A percentile compares a stretch with the other conserved stretches of the same genome.
Conservation (phyloP, 2,888 invertebrate species). For the Amblyteles armatorius region DNA sequence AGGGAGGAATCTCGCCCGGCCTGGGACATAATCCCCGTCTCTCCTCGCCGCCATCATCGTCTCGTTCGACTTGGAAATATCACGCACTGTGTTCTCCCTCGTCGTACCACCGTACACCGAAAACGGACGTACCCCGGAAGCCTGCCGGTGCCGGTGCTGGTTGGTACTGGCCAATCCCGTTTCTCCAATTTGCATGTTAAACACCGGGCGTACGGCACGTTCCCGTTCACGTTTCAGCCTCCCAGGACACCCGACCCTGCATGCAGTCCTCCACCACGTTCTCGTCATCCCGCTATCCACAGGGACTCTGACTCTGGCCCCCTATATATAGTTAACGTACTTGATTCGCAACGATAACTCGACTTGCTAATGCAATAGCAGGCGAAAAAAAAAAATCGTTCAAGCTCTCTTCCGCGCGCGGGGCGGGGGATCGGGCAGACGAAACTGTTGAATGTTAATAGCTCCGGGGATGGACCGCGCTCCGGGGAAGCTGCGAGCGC, state of each 20-base stretch:
- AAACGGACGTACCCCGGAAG: constrained; percentile 64
- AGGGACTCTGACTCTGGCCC: constrained; percentile 5
- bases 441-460: constrained; percentile 47
- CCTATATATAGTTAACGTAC: constrained; percentile 29
- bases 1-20: constrained; percentile 29
- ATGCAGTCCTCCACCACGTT: constrained; percentile 43
- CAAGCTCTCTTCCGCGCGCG: too few relatives aligned
- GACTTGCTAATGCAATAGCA: constrained; percentile 64
- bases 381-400: constrained; percentile 21
- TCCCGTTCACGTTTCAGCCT: constrained; percentile 65
- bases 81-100: constrained; percentile 73
- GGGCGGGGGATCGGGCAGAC: not conserved
- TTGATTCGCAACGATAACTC: constrained; percentile 66
- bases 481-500: not conserved
- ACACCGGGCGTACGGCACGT: constrained; percentile 71
- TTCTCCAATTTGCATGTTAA: constrained; percentile 83
- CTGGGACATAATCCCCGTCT: constrained; percentile 76
- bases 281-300: constrained; percentile 36
- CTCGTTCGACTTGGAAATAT: constrained; percentile 77
- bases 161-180: constrained; percentile 78
- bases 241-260: constrained; percentile 63
- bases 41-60: constrained; percentile 37
- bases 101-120: constrained; percentile 18
- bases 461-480: not conserved
- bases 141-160: constrained; percentile 61